Percentiles rank a stretch among this genome's conserved stretches.
These are phyloP conservation scores for Sphaerodactylus townsendi DNA, from an alignment of 2,113 vertebrate species.

Conservation along the genomic window DNA sequence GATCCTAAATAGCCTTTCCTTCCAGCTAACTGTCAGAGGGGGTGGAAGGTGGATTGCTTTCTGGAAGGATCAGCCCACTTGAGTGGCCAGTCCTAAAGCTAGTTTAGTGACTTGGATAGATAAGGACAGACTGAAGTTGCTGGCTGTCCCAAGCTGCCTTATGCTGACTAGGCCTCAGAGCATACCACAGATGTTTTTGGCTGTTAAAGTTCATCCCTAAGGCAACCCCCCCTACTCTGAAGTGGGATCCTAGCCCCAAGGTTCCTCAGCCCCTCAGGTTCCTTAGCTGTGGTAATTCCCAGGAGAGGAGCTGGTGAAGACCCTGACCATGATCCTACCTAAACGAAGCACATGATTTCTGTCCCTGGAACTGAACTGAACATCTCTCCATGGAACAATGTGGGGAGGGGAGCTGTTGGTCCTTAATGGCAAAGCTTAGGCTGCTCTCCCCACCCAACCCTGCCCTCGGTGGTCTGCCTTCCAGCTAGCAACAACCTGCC, in stretches of 20 bases:
- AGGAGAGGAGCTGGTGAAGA: not conserved
- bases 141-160: constrained; percentile 39
- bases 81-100: constrained; percentile 35
- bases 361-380: too few relatives aligned
- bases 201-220: too few relatives aligned
- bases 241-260: too few relatives aligned
- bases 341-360: too few relatives aligned
- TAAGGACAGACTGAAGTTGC: constrained; percentile 51
- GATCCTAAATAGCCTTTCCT: constrained; percentile 15
- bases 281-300: not conserved
- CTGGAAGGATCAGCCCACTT: not conserved
- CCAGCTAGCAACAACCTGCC: too few relatives aligned
- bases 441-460: too few relatives aligned
- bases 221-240: too few relatives aligned
- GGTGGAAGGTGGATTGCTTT: not conserved
- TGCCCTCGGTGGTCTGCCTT: too few relatives aligned
- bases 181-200: too few relatives aligned
- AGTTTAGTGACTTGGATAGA: constrained; percentile 53
- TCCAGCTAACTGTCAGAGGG: not conserved
- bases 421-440: too few relatives aligned
- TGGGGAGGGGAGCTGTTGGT: too few relatives aligned
- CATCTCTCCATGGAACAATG: too few relatives aligned
- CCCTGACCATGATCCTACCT: not conserved
- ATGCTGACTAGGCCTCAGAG: not conserved
- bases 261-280: not conserved